Evolutionary conservation across 2,888 invertebrate genomes (phyloP).

Genomic region (Erpobdella octoculata): DNA sequence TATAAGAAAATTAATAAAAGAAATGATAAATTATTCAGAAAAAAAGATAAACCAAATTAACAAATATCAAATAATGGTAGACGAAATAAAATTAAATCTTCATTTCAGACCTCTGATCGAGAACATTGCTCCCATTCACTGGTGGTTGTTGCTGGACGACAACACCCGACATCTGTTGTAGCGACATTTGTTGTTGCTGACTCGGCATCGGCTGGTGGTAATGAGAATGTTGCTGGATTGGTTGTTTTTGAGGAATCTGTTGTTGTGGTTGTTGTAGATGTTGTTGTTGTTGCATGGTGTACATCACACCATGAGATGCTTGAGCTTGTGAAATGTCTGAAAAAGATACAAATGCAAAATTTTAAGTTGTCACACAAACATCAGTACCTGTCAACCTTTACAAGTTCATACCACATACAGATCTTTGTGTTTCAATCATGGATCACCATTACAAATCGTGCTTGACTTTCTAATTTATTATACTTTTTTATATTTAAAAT

Average conservation of each 20-base stretch:
- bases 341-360: not conserved
- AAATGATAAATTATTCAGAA: too few species aligned
- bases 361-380: not conserved
- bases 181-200: constrained; percentile 14
- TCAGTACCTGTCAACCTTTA: too few species aligned
- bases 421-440: too few species aligned
- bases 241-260: constrained; percentile 16
- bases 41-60: too few species aligned
- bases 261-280: constrained; percentile 23
- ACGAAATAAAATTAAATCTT: too few species aligned
- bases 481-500: too few species aligned
- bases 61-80: too few species aligned
- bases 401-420: too few species aligned
- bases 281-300: constrained; percentile 3
- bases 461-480: too few species aligned
- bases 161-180: not conserved
- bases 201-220: constrained; percentile 13
- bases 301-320: not conserved
- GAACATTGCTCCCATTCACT: not conserved
- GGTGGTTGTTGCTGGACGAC: not conserved
- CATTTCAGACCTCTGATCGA: not conserved
- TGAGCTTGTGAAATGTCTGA: constrained; percentile 2
- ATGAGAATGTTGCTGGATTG: constrained; percentile 7
- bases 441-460: too few species aligned
- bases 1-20: too few species aligned